Base-by-base conservation (phyloP, 2,888 invertebrate species). In the Ophioninae sp. region DNA sequence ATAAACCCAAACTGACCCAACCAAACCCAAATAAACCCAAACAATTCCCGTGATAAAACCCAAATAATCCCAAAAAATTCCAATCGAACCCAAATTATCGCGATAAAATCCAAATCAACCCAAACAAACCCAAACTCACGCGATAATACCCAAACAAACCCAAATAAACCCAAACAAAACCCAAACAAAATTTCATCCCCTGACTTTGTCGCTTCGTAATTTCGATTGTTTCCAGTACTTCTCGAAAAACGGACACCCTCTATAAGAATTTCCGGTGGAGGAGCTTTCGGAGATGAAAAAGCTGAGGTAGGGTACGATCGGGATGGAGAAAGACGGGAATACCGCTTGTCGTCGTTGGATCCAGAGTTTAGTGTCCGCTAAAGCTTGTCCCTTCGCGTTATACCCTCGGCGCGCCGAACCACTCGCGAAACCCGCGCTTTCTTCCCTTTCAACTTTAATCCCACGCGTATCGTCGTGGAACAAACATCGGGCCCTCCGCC, bases 391-490 rank as follows among this genome's bases (percentile, higher is more conserved):
- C 72, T 37, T 74, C 62, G 68, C 21, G 61, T 21, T 44, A 39
- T 56, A 64, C 20, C 70, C 68, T 17, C 57, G 7, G 39, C 17
- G 7, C 17, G 8, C 30, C 13, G 13, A 13, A 37, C 20, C 20
- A 37, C 59, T 67, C 70, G 30, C 39, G 41, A 75, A 83, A 79
- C 61, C 72, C 64, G 57, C 67, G 50, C 62, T 57, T 59, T 72
- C 8, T 61, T 39, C 17, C 13, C 57, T 23, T 72, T 21, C 59
- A 72, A 39, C n/a, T 13, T 61, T 83, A 83, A 83, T 83, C 79
- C 69, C 61, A 67, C 75, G 79, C 75, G 68, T 79, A 83, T 75
- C 72, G 65, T 82, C 79, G 50, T 37, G 67, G 69, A 37, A 20
- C 44, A 41, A 59, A 64, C 30, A 68, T 21, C 50, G 7, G 13